Conservation (phyloP, 2,797 vertebrate genomes). For the Lycodopsis pacificus region DNA sequence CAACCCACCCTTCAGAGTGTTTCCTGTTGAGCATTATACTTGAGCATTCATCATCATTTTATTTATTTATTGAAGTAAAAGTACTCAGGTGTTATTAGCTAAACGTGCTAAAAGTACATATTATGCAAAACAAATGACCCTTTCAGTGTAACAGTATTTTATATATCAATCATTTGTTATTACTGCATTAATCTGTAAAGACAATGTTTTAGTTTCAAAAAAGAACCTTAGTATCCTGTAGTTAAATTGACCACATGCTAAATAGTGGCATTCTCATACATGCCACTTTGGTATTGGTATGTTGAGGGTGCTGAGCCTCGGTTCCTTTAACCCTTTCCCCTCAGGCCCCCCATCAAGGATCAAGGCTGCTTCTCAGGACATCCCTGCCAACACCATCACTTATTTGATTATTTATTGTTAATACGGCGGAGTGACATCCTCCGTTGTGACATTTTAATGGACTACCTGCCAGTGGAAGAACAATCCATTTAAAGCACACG, state of each 20-base stretch:
- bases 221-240: no score
- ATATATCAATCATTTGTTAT: background rate
- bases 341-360: background rate
- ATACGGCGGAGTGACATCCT: background rate
- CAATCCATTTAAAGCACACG: background rate
- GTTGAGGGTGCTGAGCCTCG: no score
- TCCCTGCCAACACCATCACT: background rate
- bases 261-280: no score
- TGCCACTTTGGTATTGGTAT: no score
- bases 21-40: background rate
- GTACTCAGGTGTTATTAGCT: background rate
- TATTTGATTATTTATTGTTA: background rate
- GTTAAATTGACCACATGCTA: no score
- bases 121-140: background rate
- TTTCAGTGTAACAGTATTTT: background rate
- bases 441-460: background rate
- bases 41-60: background rate
- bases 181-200: no score
- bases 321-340: background rate
- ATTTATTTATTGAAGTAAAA: no score
- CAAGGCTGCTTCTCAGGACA: background rate
- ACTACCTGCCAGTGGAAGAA: background rate
- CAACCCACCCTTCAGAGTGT: background rate
- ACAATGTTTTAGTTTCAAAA: no score
- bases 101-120: background rate